Conservation (phyloP, 2,888 invertebrate genomes). For the Lasioglossum morio region DNA sequence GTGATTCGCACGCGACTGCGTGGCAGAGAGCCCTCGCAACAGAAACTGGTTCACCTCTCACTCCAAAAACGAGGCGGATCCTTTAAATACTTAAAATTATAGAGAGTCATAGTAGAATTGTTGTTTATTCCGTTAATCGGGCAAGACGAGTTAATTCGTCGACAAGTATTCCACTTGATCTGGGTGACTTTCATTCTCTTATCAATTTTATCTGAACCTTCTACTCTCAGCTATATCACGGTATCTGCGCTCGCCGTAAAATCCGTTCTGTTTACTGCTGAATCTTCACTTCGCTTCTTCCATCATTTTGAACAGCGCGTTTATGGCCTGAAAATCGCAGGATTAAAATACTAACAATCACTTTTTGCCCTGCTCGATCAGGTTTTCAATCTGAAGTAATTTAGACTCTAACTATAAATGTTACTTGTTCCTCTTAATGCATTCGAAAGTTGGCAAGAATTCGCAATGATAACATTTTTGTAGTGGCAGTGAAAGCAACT, state of each 20-base stretch:
- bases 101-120: background rate
- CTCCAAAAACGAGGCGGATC: background rate
- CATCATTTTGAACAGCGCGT: background rate
- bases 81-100: background rate
- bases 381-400: background rate
- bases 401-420: background rate
- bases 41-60: background rate
- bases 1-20: slow-evolving; percentile 31
- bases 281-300: background rate
- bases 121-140: background rate
- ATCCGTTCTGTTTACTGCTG: background rate
- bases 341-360: background rate
- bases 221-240: background rate
- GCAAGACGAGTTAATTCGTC: background rate
- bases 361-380: background rate
- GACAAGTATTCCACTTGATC: background rate
- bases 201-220: background rate
- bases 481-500: background rate
- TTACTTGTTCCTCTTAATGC: background rate
- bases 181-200: background rate
- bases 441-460: background rate
- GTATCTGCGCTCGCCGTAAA: background rate
- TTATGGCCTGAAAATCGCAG: background rate
- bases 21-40: background rate
- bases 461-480: background rate